Base-by-base conservation (phyloP, 2,888 invertebrate genomes). In the Leptothorax acervorum region DNA sequence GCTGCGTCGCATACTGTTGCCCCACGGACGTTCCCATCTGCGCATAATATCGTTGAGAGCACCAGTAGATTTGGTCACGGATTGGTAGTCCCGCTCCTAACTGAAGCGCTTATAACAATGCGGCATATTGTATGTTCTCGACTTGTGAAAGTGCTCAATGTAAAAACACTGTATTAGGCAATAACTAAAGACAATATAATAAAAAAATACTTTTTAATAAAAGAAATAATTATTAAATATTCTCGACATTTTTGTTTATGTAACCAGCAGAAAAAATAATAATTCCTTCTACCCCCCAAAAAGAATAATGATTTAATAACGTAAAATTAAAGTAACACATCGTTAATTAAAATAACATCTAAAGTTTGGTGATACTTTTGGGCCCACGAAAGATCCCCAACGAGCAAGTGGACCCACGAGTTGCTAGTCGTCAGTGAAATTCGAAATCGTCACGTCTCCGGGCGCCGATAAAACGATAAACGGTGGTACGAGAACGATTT, bases 381-480 rank as follows among this genome's bases (percentile, higher is more conserved):
- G 45, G 2, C 35, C 57, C 57, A 23, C 31, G 31, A 55, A 66
- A 42, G 5, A 55, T 78, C 28, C 35, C 9, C 3, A 42, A 76
- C 28, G 28, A 15, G 31, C 15, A 45, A 9, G 79, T 18, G 15
- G 48, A 71, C 28, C 28, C 39, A 18, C 8, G 48, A 60, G 35
- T 28, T 45, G 66, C 39, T 31, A 55, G 15, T 75, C 62, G 62
- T 12, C 62, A 35, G 60, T 79, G 23, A 79, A 79, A 79, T 60
- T 79, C 71, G 48, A 70, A 79, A 79, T 71, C 48, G 71, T 79
- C 60, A 79, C 79, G 70, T 79, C 15, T 57, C 57, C 18, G 48
- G 35, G 57, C 70, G 18, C 11, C 70, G 57, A 70, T 79, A 79
- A 79, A 79, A 79, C 68, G 78, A 79, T 79, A 79, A 79, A 79